These are phyloP conservation scores for Oreotrochilus melanogaster DNA, from an alignment of 2,113 vertebrate genomes.

Conservation along the genomic window DNA sequence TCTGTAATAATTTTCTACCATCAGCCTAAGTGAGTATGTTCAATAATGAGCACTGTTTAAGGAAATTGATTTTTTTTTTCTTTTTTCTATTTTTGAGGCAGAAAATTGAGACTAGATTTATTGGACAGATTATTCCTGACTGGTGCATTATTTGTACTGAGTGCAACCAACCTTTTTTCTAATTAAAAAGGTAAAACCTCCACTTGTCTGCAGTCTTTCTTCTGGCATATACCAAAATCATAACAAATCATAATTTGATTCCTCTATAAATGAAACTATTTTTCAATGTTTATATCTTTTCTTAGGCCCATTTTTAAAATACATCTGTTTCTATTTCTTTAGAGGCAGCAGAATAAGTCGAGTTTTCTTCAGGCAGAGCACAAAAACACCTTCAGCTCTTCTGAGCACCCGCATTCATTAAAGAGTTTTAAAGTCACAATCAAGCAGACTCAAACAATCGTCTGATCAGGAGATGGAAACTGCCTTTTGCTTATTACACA, in stretches of 20 bases:
- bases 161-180: background rate
- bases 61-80: background rate
- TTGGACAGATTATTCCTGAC: background rate
- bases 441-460: background rate
- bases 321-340: background rate
- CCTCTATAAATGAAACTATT: background rate
- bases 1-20: background rate
- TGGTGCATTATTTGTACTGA: background rate
- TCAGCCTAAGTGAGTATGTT: background rate
- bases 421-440: background rate
- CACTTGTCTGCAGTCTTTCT: background rate
- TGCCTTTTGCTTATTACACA: background rate
- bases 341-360: background rate
- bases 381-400: background rate
- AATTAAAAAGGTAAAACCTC: background rate
- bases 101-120: background rate
- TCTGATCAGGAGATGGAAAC: background rate
- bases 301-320: background rate
- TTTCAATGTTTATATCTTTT: background rate
- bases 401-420: accelerated
- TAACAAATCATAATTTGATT: background rate
- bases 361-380: background rate
- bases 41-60: background rate
- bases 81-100: background rate
- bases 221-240: background rate